A percentile compares a stretch with the other conserved stretches of the same genome.
phyloP scores from a whole-genome alignment of 2,888 invertebrate species.

The Drosophila anomelani region DNA sequence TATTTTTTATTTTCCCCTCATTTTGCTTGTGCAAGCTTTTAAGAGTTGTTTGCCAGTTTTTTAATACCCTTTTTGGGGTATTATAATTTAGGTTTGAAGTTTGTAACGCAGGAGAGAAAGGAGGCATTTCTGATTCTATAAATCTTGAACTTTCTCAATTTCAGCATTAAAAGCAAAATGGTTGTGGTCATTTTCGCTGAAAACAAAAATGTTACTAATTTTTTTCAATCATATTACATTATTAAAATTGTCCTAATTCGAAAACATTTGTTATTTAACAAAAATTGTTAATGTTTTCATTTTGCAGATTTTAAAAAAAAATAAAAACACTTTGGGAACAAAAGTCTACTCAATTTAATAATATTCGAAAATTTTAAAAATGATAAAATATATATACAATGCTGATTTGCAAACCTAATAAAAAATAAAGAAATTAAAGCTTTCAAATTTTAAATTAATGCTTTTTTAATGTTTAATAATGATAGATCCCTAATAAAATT shows the following conservation, averaged over 20 bases:
- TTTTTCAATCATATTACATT: too few species aligned
- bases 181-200: background rate
- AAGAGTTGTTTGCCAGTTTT: slow-evolving; percentile 51
- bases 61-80: background rate
- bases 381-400: too few species aligned
- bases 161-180: background rate
- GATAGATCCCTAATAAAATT: background rate
- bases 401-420: background rate
- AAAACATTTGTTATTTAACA: too few species aligned
- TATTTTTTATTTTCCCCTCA: slow-evolving; percentile 35
- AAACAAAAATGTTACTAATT: too few species aligned
- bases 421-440: background rate
- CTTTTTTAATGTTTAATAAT: background rate
- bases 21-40: slow-evolving; percentile 58
- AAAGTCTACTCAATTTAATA: too few species aligned
- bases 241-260: too few species aligned
- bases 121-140: background rate
- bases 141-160: background rate
- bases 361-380: too few species aligned
- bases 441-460: background rate
- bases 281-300: too few species aligned
- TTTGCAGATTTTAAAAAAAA: too few species aligned
- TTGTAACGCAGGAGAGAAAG: background rate
- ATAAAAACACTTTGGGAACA: too few species aligned
- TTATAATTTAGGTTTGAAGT: background rate